Evolutionary conservation across 2,797 vertebrate genomes (phyloP), one percentile per base, ranked within the genome.

Genomic region (Podarcis lilfordi): DNA sequence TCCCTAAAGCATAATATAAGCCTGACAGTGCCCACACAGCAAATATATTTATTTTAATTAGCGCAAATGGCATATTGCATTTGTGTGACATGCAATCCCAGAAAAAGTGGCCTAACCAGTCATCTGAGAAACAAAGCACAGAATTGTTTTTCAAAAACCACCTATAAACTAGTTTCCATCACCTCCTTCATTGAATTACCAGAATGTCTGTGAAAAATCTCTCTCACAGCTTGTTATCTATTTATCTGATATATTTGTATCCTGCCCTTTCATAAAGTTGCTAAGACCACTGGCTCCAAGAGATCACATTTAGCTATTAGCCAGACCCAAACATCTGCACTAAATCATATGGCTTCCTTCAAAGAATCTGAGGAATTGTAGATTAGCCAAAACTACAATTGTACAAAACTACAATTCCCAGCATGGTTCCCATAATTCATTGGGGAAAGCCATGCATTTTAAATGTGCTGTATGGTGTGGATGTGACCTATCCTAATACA

Each of bases 41-140:
- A 79, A 13, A 69, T 25, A n/a, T 2, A 19, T 32, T 88, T 89
- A 85, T 90, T 91, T 80, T 27, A 32, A 29, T 59, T 8, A 6
- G 5, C 55, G 23, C 13, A 72, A 74, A 69, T 43, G 25, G 9
- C 21, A 50, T 82, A 68, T 35, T 82, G n/a, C 23, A 68, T 32
- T 64, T 76, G 13, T 64, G 45, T 74, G 15, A 64, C 23, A 43
- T 76, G 17, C 32, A 32, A 75, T 76, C 40, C 55, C 23, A 75
- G 27, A 61, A 82, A 86, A 81, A 64, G 11, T 37, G 19, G 37
- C 55, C n/a, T 75, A 82, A 82, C 69, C 37, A 72, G 55, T 80
- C 35, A 64, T 64, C 50, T 77, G 59, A 64, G 43, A 85, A 32
- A 15, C 8, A 85, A 40, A 85, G 9, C 15, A 27, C 7, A 9